Percentiles rank a stretch among this genome's conserved stretches.
phyloP scores from a whole-genome alignment of 2,113 vertebrate genomes.

The Isurus oxyrinchus region DNA sequence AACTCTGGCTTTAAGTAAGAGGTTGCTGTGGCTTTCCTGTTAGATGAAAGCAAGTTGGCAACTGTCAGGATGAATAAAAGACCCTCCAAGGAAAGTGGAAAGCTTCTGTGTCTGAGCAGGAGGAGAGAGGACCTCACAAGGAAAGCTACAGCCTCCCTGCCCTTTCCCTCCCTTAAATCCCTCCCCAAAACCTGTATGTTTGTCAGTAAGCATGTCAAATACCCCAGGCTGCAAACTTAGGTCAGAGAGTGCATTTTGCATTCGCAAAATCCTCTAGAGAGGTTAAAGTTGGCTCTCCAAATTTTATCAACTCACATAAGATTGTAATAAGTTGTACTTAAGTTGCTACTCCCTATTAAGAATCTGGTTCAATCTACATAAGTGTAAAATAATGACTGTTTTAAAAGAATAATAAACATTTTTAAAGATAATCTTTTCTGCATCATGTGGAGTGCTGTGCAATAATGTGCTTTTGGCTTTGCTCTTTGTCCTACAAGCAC shows the following conservation, averaged over 20 bases:
- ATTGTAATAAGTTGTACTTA: neutral
- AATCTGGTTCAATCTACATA: neutral
- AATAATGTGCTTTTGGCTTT: neutral
- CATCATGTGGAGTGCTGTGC: neutral
- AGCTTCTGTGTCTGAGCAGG: neutral
- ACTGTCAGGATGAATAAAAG: neutral
- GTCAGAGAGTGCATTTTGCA: neutral
- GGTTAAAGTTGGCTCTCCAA: neutral
- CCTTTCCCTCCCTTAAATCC: neutral
- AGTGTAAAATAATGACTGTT: neutral
- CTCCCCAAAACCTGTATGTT: neutral
- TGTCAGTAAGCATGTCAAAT: neutral
- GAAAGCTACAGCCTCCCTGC: neutral
- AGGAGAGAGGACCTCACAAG: neutral
- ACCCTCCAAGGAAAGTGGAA: neutral
- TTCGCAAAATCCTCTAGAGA: neutral
- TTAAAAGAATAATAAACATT: neutral
- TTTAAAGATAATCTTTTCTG: constrained; percentile 3
- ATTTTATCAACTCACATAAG: neutral
- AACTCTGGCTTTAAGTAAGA: neutral
- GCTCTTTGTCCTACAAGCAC: neutral
- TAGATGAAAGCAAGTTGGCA: neutral
- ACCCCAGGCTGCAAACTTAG: neutral
- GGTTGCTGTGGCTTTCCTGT: neutral
- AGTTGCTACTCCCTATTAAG: neutral